Conservation (phyloP, 2,888 invertebrate species). For the Eupithecia subumbrata region DNA sequence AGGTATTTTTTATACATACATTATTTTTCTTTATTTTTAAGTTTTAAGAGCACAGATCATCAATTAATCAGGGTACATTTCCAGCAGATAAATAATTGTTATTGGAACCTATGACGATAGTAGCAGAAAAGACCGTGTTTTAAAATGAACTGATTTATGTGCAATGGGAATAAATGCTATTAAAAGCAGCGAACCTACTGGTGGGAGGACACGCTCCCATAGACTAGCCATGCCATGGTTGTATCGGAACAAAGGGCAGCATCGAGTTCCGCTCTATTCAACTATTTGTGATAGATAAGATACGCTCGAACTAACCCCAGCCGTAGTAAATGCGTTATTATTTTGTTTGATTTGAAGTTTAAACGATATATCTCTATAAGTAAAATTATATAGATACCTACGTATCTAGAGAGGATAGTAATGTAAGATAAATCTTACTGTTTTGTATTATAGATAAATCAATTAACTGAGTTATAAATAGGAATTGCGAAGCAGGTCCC, state of each 20-base stretch:
- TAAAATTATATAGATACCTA: too few species aligned
- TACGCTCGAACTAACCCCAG: too few species aligned
- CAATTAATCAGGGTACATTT: too few species aligned
- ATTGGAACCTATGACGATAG: too few species aligned
- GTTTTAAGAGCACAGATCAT: too few species aligned
- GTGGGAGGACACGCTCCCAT: neutral
- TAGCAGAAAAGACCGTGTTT: too few species aligned
- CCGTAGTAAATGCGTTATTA: neutral
- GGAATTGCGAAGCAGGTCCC: neutral
- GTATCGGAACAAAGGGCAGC: neutral
- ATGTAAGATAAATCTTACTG: neutral
- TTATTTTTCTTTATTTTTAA: too few species aligned
- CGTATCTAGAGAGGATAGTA: neutral
- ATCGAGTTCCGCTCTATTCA: neutral
- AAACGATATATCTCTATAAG: too few species aligned
- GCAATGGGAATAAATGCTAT: neutral
- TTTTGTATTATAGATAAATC: neutral
- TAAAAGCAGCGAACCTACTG: neutral
- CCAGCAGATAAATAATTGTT: too few species aligned
- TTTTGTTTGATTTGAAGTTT: neutral
- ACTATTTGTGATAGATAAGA: neutral
- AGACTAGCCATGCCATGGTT: neutral
- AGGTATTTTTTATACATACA: too few species aligned
- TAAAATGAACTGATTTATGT: neutral
- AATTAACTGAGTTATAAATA: neutral